Percentiles rank a stretch among this genome's conserved stretches.
Evolutionary conservation across 2,113 vertebrate species (phyloP).

Genomic region (Saguinus midas): DNA sequence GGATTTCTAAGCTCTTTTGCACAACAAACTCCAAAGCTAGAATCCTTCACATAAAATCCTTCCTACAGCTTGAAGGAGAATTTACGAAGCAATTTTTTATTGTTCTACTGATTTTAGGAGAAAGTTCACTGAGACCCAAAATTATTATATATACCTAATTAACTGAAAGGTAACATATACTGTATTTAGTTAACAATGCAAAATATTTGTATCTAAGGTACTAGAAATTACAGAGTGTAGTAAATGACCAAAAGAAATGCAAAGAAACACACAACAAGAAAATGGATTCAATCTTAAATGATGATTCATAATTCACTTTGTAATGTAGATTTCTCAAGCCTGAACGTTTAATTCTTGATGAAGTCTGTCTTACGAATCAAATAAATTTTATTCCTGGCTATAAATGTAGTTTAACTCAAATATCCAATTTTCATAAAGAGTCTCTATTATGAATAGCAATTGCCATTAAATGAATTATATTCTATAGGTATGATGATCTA

Average conservation of each 20-base stretch:
- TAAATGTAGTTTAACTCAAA: constrained; percentile 58
- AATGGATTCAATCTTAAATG: neutral
- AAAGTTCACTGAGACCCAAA: neutral
- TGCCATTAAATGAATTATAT: constrained; percentile 56
- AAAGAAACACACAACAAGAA: neutral
- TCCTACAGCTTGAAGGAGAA: neutral
- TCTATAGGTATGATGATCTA: constrained; percentile 11
- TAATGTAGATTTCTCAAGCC: constrained; percentile 42
- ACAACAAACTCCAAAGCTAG: neutral
- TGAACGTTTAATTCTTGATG: constrained; percentile 50
- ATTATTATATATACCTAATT: neutral
- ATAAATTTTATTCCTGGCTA: constrained; percentile 63
- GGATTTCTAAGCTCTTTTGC: neutral
- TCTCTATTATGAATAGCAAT: constrained; percentile 42
- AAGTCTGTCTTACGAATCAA: constrained; percentile 40
- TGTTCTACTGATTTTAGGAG: neutral
- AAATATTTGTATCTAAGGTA: neutral
- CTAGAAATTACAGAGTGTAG: neutral
- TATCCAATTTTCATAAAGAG: constrained; percentile 62
- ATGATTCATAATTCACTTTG: constrained; percentile 49
- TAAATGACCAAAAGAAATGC: constrained; percentile 9
- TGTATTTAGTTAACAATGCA: neutral
- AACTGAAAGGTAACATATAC: neutral
- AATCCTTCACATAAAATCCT: neutral
- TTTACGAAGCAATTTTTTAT: neutral